Percentiles rank a stretch among this genome's conserved stretches.
phyloP scores from a whole-genome alignment of 2,797 vertebrate genomes.

The Argya squamiceps region DNA sequence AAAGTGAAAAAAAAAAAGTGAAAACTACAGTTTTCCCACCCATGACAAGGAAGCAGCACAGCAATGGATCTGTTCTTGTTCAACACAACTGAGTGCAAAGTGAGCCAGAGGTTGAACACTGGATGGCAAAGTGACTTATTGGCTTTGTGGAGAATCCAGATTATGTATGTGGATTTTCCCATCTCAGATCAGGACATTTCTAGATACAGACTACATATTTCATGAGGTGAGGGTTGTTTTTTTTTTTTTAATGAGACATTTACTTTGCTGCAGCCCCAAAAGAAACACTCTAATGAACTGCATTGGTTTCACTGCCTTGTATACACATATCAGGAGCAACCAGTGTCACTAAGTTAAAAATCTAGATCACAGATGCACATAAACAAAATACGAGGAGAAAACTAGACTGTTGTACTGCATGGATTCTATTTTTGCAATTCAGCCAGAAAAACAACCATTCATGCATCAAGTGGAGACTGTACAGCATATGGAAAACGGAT shows the following conservation, averaged over 20 bases:
- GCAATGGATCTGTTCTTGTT: background rate
- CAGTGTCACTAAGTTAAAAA: background rate
- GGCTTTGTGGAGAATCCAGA: background rate
- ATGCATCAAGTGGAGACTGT: background rate
- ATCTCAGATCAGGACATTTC: background rate
- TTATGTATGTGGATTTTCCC: background rate
- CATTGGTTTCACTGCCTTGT: background rate
- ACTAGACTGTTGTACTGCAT: background rate
- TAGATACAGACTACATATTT: rapidly evolving
- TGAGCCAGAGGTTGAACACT: background rate
- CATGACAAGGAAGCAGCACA: background rate
- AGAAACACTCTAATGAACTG: background rate
- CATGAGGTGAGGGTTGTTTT: background rate
- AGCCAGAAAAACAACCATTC: background rate
- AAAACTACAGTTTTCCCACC: background rate
- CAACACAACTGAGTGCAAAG: background rate
- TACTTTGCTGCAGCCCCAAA: background rate
- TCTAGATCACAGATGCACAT: background rate
- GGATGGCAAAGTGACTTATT: background rate
- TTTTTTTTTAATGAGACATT: background rate
- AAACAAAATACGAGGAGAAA: background rate
- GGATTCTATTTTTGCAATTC: background rate
- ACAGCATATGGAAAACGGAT: constrained; percentile 9
- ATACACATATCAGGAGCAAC: background rate
- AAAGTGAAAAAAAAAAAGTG: background rate